phyloP scores from a whole-genome alignment of 1,140 invertebrate species.

The Caenorhabditis tropicalis region DNA sequence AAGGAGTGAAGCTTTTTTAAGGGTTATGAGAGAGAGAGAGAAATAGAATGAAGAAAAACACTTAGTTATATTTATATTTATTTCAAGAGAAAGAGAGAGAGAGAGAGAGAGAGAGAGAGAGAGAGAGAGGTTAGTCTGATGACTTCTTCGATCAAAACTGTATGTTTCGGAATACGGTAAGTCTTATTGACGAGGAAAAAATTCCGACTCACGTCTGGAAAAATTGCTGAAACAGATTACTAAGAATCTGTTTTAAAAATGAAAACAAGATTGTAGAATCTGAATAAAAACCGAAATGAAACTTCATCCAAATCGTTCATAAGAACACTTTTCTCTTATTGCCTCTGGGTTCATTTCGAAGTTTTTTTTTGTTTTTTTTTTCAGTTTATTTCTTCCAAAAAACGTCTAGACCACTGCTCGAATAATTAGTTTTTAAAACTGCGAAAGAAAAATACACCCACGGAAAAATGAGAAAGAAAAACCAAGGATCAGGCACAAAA shows the following conservation, averaged over 20 bases:
- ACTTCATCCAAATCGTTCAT: too few relatives aligned
- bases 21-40: neutral
- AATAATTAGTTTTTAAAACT: neutral
- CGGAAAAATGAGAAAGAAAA: neutral
- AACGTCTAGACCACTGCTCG: neutral
- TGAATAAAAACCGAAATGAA: too few relatives aligned
- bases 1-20: neutral
- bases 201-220: too few relatives aligned
- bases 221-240: too few relatives aligned
- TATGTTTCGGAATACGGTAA: too few relatives aligned
- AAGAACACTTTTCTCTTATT: neutral
- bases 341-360: neutral
- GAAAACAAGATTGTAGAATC: too few relatives aligned
- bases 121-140: too few relatives aligned
- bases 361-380: neutral
- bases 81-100: neutral
- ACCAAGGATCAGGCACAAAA: neutral
- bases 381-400: neutral
- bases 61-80: slow-evolving; percentile 10
- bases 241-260: too few relatives aligned
- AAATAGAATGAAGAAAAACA: slow-evolving; percentile 17
- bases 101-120: neutral
- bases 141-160: too few relatives aligned
- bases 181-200: too few relatives aligned
- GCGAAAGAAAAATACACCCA: neutral